A percentile compares a stretch with the other conserved stretches of the same genome.
phyloP scores from a whole-genome alignment of 37 sponge, comb jelly and placozoan genomes.

The Oopsacas minuta region DNA sequence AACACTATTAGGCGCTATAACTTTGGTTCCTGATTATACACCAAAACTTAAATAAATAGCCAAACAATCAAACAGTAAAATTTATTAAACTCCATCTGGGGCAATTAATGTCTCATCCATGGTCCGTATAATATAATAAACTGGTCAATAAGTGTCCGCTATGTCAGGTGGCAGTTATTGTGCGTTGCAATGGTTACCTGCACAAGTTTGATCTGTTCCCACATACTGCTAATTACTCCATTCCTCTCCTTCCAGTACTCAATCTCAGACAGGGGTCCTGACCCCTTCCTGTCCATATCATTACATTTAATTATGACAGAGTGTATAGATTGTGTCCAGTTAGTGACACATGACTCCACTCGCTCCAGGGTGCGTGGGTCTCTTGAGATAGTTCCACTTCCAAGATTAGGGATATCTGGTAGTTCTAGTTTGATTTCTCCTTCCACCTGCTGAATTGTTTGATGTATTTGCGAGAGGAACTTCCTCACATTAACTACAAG shows the following conservation, averaged over 20 bases:
- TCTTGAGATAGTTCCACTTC: slow-evolving; percentile 24
- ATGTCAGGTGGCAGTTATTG: no score
- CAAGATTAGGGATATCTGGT: slow-evolving; percentile 36
- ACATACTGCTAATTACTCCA: slow-evolving; percentile 62
- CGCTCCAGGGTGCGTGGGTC: slow-evolving; percentile 38
- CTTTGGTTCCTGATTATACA: no score
- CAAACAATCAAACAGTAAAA: background rate
- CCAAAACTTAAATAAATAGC: background rate
- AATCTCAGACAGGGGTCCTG: slow-evolving; percentile 88
- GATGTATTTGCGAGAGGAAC: slow-evolving; percentile 64
- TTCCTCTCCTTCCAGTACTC: slow-evolving; percentile 95
- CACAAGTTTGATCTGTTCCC: slow-evolving; percentile 78
- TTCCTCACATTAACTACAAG: slow-evolving; percentile 84
- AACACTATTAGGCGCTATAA: background rate
- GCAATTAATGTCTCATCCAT: no score
- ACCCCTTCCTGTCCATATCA: slow-evolving; percentile 57
- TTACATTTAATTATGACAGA: slow-evolving; percentile 53
- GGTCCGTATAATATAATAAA: no score
- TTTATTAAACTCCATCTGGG: no score
- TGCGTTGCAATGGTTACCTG: slow-evolving; percentile 26
- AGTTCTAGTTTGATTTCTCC: slow-evolving; percentile 86
- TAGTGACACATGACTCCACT: slow-evolving; percentile 59
- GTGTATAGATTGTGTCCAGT: slow-evolving; percentile 66
- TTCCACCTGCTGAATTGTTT: slow-evolving; percentile 83
- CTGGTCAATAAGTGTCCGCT: no score